Base-by-base conservation (phyloP, 1,140 invertebrate species). In the Drosophila mayri region DNA sequence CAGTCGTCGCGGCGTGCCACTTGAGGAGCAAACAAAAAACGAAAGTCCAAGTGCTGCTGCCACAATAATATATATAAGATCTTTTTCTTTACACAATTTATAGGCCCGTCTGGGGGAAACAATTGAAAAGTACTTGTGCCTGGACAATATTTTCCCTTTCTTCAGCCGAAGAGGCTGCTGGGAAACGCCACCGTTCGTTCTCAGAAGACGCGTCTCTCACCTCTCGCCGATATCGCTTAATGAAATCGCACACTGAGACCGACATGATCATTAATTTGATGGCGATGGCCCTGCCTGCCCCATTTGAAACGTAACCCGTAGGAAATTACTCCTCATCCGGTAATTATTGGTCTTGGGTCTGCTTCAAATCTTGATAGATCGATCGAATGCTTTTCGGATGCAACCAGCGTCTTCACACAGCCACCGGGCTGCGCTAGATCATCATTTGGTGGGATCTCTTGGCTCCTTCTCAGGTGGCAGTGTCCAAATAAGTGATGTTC, bases 261-360 rank as follows among this genome's bases (percentile, higher is more conserved):
- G 52, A 79, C 83, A 64, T 61, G 77, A 65, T 81, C 85, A 88
- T 88, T 88, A 88, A 90, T 88, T 90, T 79, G 86, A 88, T 75
- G 76, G 80, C 40, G 32, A 37, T 37, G 49, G 28, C 49, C n/a
- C 50, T 49, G 68, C n/a, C 52, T 60, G 72, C 64, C 76, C 73
- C 73, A 76, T 88, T 87, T 84, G 67, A 85, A 81, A 82, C 75
- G 76, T 75, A 83, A 76, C 73, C 82, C 77, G 74, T 85, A 81
- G 78, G 81, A 85, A 90, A 90, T 88, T 85, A 88, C 74, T 76
- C 43, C 67, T 79, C 85, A 88, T 88, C 85, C 85, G 85, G 85
- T 88, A 88, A 88, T 88, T 88, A 88, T 90, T 90, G 85, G 86
- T 87, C 79, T 79, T 40, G 57, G 44, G 30, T 8, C 81, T 38